Evolutionary conservation across 2,113 vertebrate species (phyloP), one percentile per base, ranked within the genome.

Genomic region (Nerophis ophidion): DNA sequence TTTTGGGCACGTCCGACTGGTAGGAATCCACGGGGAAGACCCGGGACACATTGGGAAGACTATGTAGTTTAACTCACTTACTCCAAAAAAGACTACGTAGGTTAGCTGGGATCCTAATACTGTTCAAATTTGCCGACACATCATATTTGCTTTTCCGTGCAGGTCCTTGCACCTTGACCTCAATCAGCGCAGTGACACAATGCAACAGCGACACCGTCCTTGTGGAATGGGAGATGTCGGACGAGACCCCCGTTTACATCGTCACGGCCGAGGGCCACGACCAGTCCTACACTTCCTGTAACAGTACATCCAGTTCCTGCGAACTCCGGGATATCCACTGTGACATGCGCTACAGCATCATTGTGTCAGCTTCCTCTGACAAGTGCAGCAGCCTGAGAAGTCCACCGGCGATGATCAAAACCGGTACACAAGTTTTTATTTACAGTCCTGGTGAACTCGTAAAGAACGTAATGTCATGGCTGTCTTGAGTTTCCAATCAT

Each of bases 301-400:
- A 87, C 77, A 86, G 87, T 76, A 69, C 81, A 0, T 59, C 74
- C 36, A 61, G 19, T 8, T 85, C 76, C 5, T 92, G 90, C 60
- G 55, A 66, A 6, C 84, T 92, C 36, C 5, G 14, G 0, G 65
- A 57, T 0, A 49, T 63, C 1, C 63, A 16, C 17, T 92, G 91
- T 33, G 88, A 78, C 56, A 84, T 71, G 63, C 60, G 72, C 5
- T 92, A 92, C 60, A 87, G 66, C 46, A 26, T 91, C 70, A 87
- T 89, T 3, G 83, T 92, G 4, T 85, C 87, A 1, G 65, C 86
- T 8, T 81, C 86, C 14, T 90, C 90, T 4, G 72, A 88, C 68
- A 89, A 85, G 66, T 91, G 91, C 83, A 88, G 72, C 81, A 90
- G 82, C 75, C 68, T 89, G 44, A 78, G 88, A 35, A 92, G 90